Conservation (phyloP, 1,140 invertebrate genomes). For the Zaprionus taronus region DNA sequence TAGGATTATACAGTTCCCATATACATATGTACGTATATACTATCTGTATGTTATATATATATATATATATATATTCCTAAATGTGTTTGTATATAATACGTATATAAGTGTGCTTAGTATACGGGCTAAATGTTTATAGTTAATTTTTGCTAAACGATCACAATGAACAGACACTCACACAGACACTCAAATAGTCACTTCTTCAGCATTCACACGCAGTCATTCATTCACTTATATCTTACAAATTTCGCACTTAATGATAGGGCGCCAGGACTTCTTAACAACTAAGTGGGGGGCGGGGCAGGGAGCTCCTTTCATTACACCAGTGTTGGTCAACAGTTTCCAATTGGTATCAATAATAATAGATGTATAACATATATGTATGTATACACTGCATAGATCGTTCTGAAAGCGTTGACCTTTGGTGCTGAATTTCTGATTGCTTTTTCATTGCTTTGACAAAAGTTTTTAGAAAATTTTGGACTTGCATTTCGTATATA, state of each 20-base stretch:
- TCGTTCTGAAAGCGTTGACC: constrained; percentile 11
- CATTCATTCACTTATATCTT: constrained; percentile 65
- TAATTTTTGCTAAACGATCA: constrained; percentile 82
- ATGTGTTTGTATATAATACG: constrained; percentile 57
- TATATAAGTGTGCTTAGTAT: constrained; percentile 60
- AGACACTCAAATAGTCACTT: constrained; percentile 50
- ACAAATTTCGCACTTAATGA: constrained; percentile 75
- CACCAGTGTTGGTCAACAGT: constrained; percentile 12
- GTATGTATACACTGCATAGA: not conserved
- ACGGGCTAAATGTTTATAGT: constrained; percentile 74
- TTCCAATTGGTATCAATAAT: constrained; percentile 5
- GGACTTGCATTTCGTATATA: constrained; percentile 79
- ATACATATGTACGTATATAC: constrained; percentile 40
- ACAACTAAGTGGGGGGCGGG: constrained; percentile 28
- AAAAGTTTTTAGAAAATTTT: constrained; percentile 82
- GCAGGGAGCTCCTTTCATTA: not conserved
- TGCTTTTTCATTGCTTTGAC: constrained; percentile 73
- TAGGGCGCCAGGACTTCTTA: constrained; percentile 43
- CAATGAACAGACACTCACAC: constrained; percentile 63
- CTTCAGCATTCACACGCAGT: constrained; percentile 23
- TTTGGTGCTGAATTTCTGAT: constrained; percentile 30
- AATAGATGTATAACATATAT: not conserved
- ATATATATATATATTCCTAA: constrained; percentile 20
- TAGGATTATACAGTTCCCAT: constrained; percentile 38
- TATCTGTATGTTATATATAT: constrained; percentile 11